phyloP scores from a whole-genome alignment of 2,797 vertebrate species.

The Brachyalestes nurse region DNA sequence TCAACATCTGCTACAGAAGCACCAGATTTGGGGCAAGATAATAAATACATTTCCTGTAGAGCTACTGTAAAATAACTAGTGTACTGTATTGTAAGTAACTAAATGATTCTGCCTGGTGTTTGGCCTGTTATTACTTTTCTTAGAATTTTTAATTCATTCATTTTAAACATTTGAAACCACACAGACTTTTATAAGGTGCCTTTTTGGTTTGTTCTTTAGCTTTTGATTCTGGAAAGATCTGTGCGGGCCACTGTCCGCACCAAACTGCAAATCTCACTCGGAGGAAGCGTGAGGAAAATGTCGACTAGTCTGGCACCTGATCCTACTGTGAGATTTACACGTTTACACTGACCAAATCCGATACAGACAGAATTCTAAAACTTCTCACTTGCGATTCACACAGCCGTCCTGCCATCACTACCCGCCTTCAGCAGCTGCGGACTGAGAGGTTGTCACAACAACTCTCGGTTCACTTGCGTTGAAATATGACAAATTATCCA shows the following conservation, averaged over 20 bases:
- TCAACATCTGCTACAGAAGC: too few species aligned
- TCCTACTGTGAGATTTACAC: slow-evolving; percentile 11
- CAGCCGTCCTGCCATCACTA: background rate
- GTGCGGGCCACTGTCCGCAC: background rate
- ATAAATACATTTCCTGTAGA: too few species aligned
- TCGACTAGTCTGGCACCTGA: background rate
- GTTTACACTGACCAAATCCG: background rate
- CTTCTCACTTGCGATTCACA: background rate
- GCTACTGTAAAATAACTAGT: too few species aligned
- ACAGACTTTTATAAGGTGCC: too few species aligned
- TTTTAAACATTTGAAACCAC: too few species aligned
- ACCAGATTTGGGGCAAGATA: too few species aligned
- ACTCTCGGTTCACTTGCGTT: slow-evolving; percentile 22
- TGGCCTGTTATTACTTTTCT: too few species aligned
- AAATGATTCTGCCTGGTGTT: too few species aligned
- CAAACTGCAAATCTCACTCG: background rate
- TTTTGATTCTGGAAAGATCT: background rate
- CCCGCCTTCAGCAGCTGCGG: background rate
- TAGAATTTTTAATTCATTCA: too few species aligned
- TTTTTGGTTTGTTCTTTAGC: background rate
- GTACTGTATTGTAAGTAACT: too few species aligned
- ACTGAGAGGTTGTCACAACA: slow-evolving; percentile 11
- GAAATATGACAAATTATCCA: slow-evolving; percentile 32
- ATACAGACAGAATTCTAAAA: background rate
- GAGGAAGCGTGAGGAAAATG: background rate